Evolutionary conservation across 2,888 invertebrate species (phyloP).

Genomic region (Chymomyza fuscimana): DNA sequence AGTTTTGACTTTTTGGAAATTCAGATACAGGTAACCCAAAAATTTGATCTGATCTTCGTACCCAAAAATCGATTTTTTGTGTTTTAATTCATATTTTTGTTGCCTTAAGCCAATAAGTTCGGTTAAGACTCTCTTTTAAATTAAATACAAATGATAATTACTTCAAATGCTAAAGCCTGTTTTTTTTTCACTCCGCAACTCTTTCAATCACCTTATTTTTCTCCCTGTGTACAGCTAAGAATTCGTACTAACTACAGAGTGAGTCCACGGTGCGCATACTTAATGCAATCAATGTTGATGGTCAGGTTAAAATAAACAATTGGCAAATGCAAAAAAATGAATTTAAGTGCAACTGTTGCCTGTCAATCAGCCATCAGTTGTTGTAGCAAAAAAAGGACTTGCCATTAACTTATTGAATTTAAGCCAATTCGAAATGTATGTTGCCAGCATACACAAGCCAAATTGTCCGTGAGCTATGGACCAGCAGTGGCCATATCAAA

Average conservation of each 20-base stretch:
- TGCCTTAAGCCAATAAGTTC: no score
- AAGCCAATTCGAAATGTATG: slow-evolving; percentile 61
- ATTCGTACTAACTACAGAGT: slow-evolving; percentile 7
- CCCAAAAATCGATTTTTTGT: background rate
- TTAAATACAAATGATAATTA: no score
- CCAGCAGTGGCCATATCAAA: slow-evolving; percentile 5
- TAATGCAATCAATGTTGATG: slow-evolving; percentile 56
- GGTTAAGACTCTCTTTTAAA: no score
- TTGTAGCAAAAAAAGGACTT: slow-evolving; percentile 12
- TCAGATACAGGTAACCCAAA: no score
- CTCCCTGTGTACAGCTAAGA: background rate
- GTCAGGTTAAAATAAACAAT: slow-evolving; percentile 28
- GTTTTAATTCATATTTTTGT: no score
- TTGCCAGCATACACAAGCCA: slow-evolving; percentile 40
- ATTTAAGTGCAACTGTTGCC: slow-evolving; percentile 40
- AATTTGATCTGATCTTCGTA: no score
- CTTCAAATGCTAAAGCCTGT: no score
- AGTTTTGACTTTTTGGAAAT: no score
- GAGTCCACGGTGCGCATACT: slow-evolving; percentile 5
- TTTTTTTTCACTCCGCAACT: no score
- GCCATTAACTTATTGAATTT: slow-evolving; percentile 75
- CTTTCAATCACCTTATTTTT: no score
- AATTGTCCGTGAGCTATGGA: slow-evolving; percentile 54
- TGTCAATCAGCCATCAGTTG: slow-evolving; percentile 45
- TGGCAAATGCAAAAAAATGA: slow-evolving; percentile 51